A percentile compares a stretch with the other conserved stretches of the same genome.
Evolutionary conservation across 1,140 invertebrate species (phyloP).

Genomic region (Drosophila gunungcola): DNA sequence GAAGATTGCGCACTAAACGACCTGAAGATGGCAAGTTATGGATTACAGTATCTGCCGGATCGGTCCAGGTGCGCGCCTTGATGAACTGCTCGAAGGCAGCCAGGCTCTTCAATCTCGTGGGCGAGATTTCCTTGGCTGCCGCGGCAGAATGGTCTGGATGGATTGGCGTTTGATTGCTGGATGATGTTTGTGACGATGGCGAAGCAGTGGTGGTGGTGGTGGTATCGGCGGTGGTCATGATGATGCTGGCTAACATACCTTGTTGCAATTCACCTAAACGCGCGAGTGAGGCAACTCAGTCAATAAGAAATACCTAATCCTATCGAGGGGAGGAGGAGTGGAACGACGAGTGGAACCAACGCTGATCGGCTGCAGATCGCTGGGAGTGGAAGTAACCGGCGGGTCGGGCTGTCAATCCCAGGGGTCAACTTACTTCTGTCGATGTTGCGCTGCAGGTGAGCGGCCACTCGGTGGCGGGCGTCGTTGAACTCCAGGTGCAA

Average conservation of each 20-base stretch:
- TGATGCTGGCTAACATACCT: constrained; percentile 72
- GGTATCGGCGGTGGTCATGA: constrained; percentile 15
- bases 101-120: constrained; percentile 57
- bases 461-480: constrained; percentile 95
- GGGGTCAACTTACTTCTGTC: constrained; percentile 94
- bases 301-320: constrained; percentile 41
- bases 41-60: constrained; percentile 59
- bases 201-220: constrained; percentile 23
- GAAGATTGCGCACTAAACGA: constrained; percentile 62
- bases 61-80: constrained; percentile 67
- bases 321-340: constrained; percentile 47
- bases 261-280: constrained; percentile 81
- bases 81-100: constrained; percentile 74
- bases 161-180: constrained; percentile 36
- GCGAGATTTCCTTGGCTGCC: constrained; percentile 51
- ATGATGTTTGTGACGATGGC: constrained; percentile 34
- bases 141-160: constrained; percentile 35
- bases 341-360: constrained; percentile 50
- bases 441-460: constrained; percentile 97
- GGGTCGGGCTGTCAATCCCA: constrained; percentile 22
- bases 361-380: constrained; percentile 58
- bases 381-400: constrained; percentile 11
- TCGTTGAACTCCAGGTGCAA: constrained; percentile 98
- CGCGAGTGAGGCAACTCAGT: constrained; percentile 56
- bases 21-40: constrained; percentile 71